A percentile compares a stretch with the other conserved stretches of the same genome.
Conservation (phyloP, 2,797 vertebrate species). For the Phoebastria nigripes region DNA sequence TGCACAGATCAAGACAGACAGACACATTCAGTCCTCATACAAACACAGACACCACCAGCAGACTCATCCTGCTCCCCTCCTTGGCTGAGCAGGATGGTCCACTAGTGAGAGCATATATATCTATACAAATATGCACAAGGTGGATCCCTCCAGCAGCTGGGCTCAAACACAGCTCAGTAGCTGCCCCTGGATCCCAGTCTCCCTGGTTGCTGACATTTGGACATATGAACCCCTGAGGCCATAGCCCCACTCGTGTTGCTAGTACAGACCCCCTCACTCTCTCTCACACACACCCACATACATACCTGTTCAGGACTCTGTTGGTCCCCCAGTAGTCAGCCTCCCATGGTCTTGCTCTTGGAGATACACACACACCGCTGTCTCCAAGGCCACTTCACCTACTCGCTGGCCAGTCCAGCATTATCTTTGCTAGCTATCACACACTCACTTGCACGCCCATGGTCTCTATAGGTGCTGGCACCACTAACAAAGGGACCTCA, state of each 20-base stretch:
- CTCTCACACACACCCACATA: too few species aligned
- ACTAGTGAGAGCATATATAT: not conserved
- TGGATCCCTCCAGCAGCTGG: not conserved
- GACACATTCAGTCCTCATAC: not conserved
- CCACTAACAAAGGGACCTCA: not conserved
- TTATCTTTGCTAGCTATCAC: not conserved
- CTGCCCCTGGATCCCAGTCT: not conserved
- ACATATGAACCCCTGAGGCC: not conserved
- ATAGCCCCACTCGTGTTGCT: rapidly evolving
- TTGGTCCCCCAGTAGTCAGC: not conserved
- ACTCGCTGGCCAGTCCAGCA: not conserved
- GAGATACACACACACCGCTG: not conserved
- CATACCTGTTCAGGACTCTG: not conserved
- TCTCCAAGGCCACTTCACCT: not conserved
- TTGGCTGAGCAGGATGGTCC: not conserved
- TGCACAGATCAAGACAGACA: not conserved
- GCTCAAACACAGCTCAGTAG: not conserved
- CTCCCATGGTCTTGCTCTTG: not conserved
- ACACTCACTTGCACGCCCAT: not conserved
- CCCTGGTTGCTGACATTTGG: not conserved
- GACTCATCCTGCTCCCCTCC: not conserved
- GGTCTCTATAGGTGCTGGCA: not conserved
- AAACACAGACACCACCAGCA: not conserved
- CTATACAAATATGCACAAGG: not conserved
- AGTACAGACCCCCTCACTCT: not conserved